Conservation (phyloP, 23 tunicate genomes). For the Trididemnum nubilum region DNA sequence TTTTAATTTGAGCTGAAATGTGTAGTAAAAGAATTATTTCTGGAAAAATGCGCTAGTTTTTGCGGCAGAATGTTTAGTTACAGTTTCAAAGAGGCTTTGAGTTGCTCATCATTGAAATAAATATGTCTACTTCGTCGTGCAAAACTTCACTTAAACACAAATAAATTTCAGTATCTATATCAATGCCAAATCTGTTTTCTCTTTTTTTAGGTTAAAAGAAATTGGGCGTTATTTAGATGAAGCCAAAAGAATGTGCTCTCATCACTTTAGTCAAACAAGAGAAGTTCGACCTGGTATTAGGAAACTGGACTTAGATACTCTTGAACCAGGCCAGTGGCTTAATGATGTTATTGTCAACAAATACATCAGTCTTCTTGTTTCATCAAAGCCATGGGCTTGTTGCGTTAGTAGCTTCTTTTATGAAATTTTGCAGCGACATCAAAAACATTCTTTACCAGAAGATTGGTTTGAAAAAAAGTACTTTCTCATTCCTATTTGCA, state of each 20-base stretch:
- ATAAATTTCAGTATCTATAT: too few relatives aligned
- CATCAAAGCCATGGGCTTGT: conserved; percentile 9
- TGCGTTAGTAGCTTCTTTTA: conserved; percentile 74
- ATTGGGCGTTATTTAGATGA: conserved; percentile 16
- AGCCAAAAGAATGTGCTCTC: conserved; percentile 27
- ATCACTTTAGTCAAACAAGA: background rate
- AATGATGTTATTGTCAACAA: conserved; percentile 85
- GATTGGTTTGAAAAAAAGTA: conserved; percentile 42
- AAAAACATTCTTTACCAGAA: conserved; percentile 47
- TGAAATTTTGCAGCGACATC: conserved; percentile 53
- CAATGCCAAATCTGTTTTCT: too few relatives aligned
- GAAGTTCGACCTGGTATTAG: conserved; percentile 78
- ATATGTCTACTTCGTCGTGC: too few relatives aligned
- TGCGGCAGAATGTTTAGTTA: too few relatives aligned
- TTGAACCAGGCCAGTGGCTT: conserved; percentile 72
- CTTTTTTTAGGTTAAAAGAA: conserved; percentile 44
- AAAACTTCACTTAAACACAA: too few relatives aligned
- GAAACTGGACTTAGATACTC: conserved; percentile 49
- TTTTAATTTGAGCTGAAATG: background rate
- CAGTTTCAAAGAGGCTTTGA: too few relatives aligned
- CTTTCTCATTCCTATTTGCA: conserved; percentile 61
- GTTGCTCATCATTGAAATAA: too few relatives aligned
- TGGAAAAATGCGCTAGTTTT: too few relatives aligned
- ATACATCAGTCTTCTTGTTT: conserved; percentile 52
- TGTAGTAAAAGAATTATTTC: too few relatives aligned